These are phyloP conservation scores for Dicentrarchus labrax DNA, from an alignment of 2,113 vertebrate species.

Conservation along the genomic window DNA sequence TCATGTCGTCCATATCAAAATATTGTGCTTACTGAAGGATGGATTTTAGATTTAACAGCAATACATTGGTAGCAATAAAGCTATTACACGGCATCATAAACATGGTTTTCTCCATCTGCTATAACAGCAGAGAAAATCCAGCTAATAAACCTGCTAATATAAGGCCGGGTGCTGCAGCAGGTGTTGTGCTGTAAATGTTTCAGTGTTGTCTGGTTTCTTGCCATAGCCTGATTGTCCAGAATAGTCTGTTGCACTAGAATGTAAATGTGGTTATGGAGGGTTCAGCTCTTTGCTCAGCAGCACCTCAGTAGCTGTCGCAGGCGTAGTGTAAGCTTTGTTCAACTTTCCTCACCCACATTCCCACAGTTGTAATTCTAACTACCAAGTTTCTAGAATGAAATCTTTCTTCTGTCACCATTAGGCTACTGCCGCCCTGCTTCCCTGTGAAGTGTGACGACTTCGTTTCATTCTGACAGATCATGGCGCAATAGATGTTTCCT, in stretches of 20 bases:
- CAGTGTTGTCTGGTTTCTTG: neutral
- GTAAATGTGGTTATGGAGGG: neutral
- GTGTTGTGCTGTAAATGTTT: slow-evolving; percentile 14
- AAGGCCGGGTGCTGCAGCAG: slow-evolving; percentile 4
- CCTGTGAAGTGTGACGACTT: slow-evolving; percentile 19
- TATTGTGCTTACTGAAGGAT: neutral
- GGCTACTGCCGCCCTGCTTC: neutral
- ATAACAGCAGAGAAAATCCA: neutral
- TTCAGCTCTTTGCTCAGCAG: slow-evolving; percentile 16
- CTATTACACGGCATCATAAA: neutral
- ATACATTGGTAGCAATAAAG: neutral
- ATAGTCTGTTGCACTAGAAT: neutral
- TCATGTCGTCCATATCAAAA: neutral
- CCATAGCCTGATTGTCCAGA: neutral
- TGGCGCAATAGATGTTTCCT: slow-evolving; percentile 22
- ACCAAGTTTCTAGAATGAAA: neutral
- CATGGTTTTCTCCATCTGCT: neutral
- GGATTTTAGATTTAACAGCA: neutral
- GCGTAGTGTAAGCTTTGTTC: neutral
- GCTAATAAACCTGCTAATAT: slow-evolving; percentile 8
- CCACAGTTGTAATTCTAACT: neutral
- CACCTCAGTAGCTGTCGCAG: slow-evolving; percentile 1
- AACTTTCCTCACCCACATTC: neutral
- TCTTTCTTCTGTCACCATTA: slow-evolving; percentile 18
- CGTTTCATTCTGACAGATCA: slow-evolving; percentile 18